Conservation (phyloP, 2,113 vertebrate species). For the Uria lomvia region DNA sequence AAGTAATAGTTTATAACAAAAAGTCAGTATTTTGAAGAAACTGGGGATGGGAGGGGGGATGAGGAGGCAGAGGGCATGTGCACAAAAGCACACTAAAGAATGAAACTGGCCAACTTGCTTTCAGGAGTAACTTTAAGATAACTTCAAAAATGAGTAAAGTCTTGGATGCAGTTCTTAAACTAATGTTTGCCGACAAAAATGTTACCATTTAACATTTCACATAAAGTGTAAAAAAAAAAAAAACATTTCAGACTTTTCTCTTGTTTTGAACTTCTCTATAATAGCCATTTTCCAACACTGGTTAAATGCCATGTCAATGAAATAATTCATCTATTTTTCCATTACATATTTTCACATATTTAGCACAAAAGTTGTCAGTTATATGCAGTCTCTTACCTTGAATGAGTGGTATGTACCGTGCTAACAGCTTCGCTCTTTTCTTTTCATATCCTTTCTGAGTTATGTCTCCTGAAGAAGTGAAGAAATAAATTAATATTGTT, state of each 20-base stretch:
- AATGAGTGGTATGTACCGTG: constrained; percentile 70
- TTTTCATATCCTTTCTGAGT: constrained; percentile 82
- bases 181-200: neutral
- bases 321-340: neutral
- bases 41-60: too few species aligned
- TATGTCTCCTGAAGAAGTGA: constrained; percentile 74
- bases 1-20: neutral
- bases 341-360: neutral
- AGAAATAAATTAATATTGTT: neutral
- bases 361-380: neutral
- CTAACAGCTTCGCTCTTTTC: constrained; percentile 78
- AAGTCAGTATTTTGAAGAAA: neutral
- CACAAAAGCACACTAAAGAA: neutral
- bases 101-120: neutral
- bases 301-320: neutral
- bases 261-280: neutral
- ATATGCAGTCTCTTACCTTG: constrained; percentile 67
- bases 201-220: neutral
- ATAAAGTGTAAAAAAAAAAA: neutral
- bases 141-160: neutral
- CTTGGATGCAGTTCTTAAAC: neutral
- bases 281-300: neutral
- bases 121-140: neutral
- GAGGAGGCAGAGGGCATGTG: accelerated
- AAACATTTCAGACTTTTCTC: neutral